Conservation (phyloP, 2,888 invertebrate species). For the Trissolcus brochymenae region DNA sequence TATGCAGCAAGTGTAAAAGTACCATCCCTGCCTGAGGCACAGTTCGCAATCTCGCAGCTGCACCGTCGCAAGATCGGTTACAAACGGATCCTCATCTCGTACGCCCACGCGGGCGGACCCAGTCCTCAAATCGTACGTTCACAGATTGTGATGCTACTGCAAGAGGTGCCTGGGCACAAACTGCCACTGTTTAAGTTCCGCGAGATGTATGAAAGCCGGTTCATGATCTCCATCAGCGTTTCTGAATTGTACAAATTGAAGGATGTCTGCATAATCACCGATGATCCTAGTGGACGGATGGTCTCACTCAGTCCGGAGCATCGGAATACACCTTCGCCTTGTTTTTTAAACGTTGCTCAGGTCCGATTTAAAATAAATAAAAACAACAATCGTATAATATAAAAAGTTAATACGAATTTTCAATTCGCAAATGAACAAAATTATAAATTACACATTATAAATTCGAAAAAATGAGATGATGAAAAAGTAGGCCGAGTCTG, state of each 20-base stretch:
- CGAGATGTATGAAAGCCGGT: slow-evolving; percentile 88
- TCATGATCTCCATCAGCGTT: slow-evolving; percentile 85
- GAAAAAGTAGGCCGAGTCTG: slow-evolving; percentile 71
- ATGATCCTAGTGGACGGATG: slow-evolving; percentile 83
- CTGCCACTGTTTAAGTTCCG: slow-evolving; percentile 89
- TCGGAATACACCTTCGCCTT: slow-evolving; percentile 79
- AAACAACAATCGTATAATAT: too few species aligned
- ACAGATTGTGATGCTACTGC: slow-evolving; percentile 84
- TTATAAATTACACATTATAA: too few species aligned
- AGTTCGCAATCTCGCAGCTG: slow-evolving; percentile 87
- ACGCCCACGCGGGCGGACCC: slow-evolving; percentile 81
- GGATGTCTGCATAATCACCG: slow-evolving; percentile 87
- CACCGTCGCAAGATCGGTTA: slow-evolving; percentile 90
- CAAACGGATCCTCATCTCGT: slow-evolving; percentile 87
- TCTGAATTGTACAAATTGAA: slow-evolving; percentile 85
- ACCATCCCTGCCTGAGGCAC: slow-evolving; percentile 83
- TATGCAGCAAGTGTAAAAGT: slow-evolving; percentile 85
- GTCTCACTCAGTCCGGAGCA: slow-evolving; percentile 83
- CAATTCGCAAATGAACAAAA: too few species aligned
- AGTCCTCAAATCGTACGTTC: slow-evolving; percentile 82
- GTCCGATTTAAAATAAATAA: slow-evolving; percentile 55
- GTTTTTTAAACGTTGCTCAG: slow-evolving; percentile 68
- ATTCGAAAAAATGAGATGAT: slow-evolving; percentile 59
- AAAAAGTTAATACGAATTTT: too few species aligned
- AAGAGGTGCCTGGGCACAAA: slow-evolving; percentile 85